Evolutionary conservation across 1,140 invertebrate species (phyloP), one percentile per base, ranked within the genome.

Genomic region (Melipona quadrifasciata): DNA sequence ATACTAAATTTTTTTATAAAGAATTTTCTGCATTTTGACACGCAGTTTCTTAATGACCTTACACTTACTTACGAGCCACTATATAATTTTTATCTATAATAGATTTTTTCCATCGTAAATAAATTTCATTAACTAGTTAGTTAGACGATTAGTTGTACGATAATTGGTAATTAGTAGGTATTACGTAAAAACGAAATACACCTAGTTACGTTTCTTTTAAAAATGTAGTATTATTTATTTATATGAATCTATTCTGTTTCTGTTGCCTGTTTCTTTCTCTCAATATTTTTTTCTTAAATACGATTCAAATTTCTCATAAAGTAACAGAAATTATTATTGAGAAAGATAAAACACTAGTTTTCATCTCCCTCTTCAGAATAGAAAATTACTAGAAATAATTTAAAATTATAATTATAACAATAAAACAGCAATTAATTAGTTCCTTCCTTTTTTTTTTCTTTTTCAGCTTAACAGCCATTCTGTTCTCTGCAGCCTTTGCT

Each of bases 391-490:
- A 39, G 39, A 39, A 39, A 39, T 8, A 39, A 47, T 47, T 47
- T 31, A 31, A 47, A 47, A 47, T 57, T 57, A 55, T 55, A 1
- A 17, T 2, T 10, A 17, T 5, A 11, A 11, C 2, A 12, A 67
- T 67, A 4, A 31, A 12, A 67, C 34, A 17, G 6, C 31, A 21
- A 34, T 19, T 67, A 31, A 67, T 31, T 67, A 19, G 34, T 34
- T 34, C 2, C 21, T 1, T 5, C 12, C 3, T 47, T 73, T 17
- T 81, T 70, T 76, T 84, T 47, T 73, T 17, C 79, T 70, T 76
- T 84, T 92, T 47, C 82, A 94, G 93, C 84, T 75, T 94, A 39
- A 79, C 64, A 58, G 90, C 85, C 51, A 39, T 82, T 68, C 68
- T 94, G 61, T 68, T 91, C n/a, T 73, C 70, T 51, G 64, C 67